Percentiles rank a stretch among this genome's conserved stretches.
Evolutionary conservation across 2,113 vertebrate genomes (phyloP).

Genomic region (Polypterus bichir): DNA sequence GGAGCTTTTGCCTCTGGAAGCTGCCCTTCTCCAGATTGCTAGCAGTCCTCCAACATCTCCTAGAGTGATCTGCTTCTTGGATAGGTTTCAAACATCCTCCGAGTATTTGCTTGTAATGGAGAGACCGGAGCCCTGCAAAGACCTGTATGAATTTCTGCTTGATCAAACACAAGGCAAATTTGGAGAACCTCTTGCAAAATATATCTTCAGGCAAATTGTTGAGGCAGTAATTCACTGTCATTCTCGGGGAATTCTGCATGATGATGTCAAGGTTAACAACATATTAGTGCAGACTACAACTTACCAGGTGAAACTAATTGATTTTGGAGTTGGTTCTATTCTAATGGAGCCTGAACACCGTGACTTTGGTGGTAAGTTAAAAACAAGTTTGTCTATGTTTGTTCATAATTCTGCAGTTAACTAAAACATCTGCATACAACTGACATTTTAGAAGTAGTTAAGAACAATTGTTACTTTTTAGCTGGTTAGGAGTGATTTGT

Average conservation of each 20-base stretch:
- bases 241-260: conserved; percentile 39
- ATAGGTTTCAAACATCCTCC: conserved; percentile 41
- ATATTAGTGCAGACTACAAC: conserved; percentile 40
- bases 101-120: conserved; percentile 42
- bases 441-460: too few species aligned
- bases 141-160: conserved; percentile 45
- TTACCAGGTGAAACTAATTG: conserved; percentile 38
- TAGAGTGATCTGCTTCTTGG: conserved; percentile 36
- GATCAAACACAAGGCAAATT: conserved; percentile 31
- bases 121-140: conserved; percentile 37
- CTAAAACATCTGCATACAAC: too few species aligned
- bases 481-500: too few species aligned
- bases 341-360: too few species aligned
- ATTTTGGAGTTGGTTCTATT: conserved; percentile 28
- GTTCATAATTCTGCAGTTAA: too few species aligned
- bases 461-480: too few species aligned
- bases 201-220: conserved; percentile 39
- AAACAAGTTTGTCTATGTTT: too few species aligned
- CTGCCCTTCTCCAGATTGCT: too few species aligned
- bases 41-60: too few species aligned
- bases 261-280: conserved; percentile 51
- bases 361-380: too few species aligned
- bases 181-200: conserved; percentile 29
- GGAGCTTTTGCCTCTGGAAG: too few species aligned
- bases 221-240: conserved; percentile 40